Base-by-base conservation (phyloP, 2,797 vertebrate species). In the Graptemys geographica region DNA sequence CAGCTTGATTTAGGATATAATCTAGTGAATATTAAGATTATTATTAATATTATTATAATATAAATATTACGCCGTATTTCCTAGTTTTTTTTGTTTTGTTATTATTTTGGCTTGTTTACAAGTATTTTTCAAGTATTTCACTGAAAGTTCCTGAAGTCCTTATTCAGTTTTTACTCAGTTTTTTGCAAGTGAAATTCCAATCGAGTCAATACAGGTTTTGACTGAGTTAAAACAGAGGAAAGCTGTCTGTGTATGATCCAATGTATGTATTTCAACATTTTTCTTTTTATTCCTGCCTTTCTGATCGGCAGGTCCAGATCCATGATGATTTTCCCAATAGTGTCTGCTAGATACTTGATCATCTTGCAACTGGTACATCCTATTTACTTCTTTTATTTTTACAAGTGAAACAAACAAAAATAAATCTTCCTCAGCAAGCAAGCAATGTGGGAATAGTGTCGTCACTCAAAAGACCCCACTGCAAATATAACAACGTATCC, bases 61-160 rank as follows among this genome's bases (percentile, higher is more conserved):
- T 44, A 44, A 44, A 44, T 44, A 96, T 87, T 94, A 92, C 95
- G 27, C 81, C 59, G 1, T 52, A 25, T 62, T 47, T 56, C 88
- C 84, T 94, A 62, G 28, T 65, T 96, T 87, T 53, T 92, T 88
- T 90, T 86, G 81, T 9, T 90, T 84, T 76, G 83, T 94, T 94
- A 23, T 93, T 91, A 84, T 53, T 95, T 83, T 69, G 27, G 33
- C 18, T 0, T 81, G 52, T 84, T 72, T 72, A 41, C 95, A n/a
- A n/a, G n/a, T n/a, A 78, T 81, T 96, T 97, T 97, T 88, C 81
- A 89, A 76, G 86, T 88, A 55, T 96, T 96, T 62, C 93, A 88
- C 81, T 89, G 94, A n/a, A 78, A 94, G 84, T 84, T 92, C 49
- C 88, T 62, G 78, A 84, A 94, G 86, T 76, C 25, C 41, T 28